Base-by-base conservation (phyloP, 2,113 vertebrate genomes). In the Chrysochloris asiatica region DNA sequence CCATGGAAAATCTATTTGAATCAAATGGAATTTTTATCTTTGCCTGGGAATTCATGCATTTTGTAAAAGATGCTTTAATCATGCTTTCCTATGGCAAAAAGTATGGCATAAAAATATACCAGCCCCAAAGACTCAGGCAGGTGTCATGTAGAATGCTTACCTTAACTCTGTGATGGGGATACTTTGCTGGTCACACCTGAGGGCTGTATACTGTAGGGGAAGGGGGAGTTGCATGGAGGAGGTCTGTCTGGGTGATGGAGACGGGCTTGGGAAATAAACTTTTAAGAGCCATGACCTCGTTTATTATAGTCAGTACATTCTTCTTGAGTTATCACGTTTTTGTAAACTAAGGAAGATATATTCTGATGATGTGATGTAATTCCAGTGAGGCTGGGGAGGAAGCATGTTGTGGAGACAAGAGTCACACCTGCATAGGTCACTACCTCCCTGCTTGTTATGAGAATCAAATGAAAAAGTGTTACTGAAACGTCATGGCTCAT, bases 1-100 rank as follows among this genome's bases (percentile, higher is more conserved):
- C 97, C 96, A 97, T 94, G 92, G 96, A 97, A 98, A 98, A 98
- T 98, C 97, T 98, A 98, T 98, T 96, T 93, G 95, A 96, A 95
- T 98, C 97, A 96, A 97, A 96, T 95, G 96, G 94, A 97, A 96
- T 96, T 97, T 96, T 97, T 96, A 95, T 97, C 96, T 93, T 96
- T 86, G 95, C 80, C 90, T 82, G 75, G 94, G 96, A 98, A 97
- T 97, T 97, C 98, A 97, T 97, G 97, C 95, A 96, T 97, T 97
- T 96, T 96, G 95, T 91, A 97, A 97, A 98, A 97, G 95, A 94
- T 95, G 86, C 96, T 97, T 98, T 97, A 97, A 97, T 97, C 94
- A 94, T 81, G 94, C 79, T 93, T 94, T 96, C 91, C 95, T 96
- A 93, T 96, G 94, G 94, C 92, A 97, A 96, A 92, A 96, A 96